Evolutionary conservation across 2,113 vertebrate genomes (phyloP).

Genomic region (Salvelinus fontinalis): DNA sequence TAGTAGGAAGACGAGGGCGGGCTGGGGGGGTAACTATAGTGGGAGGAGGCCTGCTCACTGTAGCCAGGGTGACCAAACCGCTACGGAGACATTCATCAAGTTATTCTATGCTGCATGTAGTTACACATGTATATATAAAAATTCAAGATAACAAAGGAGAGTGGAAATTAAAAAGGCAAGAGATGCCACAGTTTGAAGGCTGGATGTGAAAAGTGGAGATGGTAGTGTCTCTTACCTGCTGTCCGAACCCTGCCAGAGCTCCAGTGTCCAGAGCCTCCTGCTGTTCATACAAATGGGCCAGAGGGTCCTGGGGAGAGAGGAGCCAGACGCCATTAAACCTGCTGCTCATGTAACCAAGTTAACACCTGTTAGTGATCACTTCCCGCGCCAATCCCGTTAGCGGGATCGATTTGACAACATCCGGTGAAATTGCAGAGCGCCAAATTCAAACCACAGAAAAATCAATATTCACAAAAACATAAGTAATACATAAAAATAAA

Average conservation of each 20-base stretch:
- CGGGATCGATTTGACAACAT: too few species aligned
- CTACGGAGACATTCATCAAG: slow-evolving; percentile 29
- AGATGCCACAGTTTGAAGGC: not conserved
- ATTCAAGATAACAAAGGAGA: fast-evolving
- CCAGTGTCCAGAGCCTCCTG: slow-evolving; percentile 69
- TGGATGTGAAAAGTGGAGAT: not conserved
- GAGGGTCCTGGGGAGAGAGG: slow-evolving; percentile 71
- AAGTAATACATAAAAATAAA: too few species aligned
- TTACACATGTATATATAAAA: not conserved
- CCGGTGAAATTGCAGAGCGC: too few species aligned
- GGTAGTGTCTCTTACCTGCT: slow-evolving; percentile 68
- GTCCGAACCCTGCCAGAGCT: slow-evolving; percentile 69
- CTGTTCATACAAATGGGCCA: slow-evolving; percentile 77
- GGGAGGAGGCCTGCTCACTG: slow-evolving; percentile 70
- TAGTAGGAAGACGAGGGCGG: slow-evolving; percentile 81
- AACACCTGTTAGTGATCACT: too few species aligned
- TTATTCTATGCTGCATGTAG: too few species aligned
- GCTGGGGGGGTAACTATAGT: slow-evolving; percentile 70
- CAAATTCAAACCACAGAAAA: too few species aligned
- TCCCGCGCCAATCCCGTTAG: too few species aligned
- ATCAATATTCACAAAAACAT: too few species aligned
- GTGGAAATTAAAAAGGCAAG: not conserved
- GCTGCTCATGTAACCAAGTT: too few species aligned
- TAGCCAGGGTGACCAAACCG: slow-evolving; percentile 59
- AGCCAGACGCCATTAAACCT: slow-evolving; percentile 25